Evolutionary conservation across 2,888 invertebrate genomes (phyloP).

Genomic region (Thereva nobilitata): DNA sequence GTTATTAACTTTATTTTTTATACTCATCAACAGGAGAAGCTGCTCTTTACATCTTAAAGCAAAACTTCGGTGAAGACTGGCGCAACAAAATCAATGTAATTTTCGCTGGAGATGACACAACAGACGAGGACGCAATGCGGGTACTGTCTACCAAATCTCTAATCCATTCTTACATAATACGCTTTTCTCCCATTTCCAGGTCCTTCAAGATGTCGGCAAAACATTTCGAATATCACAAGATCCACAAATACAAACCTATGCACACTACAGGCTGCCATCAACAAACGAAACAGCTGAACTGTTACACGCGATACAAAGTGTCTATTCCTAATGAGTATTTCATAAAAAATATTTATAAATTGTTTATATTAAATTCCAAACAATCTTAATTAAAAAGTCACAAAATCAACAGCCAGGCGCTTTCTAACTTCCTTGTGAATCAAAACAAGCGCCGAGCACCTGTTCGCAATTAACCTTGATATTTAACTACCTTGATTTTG

Average conservation of each 20-base stretch:
- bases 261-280: constrained; percentile 70
- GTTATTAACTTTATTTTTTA: background rate
- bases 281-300: constrained; percentile 73
- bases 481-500: no score
- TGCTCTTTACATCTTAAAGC: constrained; percentile 71
- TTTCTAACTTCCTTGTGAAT: no score
- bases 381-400: background rate
- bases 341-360: background rate
- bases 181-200: constrained; percentile 56
- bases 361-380: background rate
- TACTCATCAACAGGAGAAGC: constrained; percentile 61
- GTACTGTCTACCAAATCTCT: constrained; percentile 57
- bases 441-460: no score
- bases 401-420: background rate
- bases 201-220: constrained; percentile 73
- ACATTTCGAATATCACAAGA: constrained; percentile 74
- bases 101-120: constrained; percentile 86
- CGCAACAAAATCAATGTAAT: constrained; percentile 67
- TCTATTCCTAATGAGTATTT: constrained; percentile 43
- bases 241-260: constrained; percentile 69
- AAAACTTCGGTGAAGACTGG: constrained; percentile 75
- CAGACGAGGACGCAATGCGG: constrained; percentile 89
- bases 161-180: constrained; percentile 12
- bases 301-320: constrained; percentile 67
- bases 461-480: no score